These are phyloP conservation scores for Lymantria dispar DNA, from an alignment of 2,888 invertebrate genomes.

Conservation along the genomic window DNA sequence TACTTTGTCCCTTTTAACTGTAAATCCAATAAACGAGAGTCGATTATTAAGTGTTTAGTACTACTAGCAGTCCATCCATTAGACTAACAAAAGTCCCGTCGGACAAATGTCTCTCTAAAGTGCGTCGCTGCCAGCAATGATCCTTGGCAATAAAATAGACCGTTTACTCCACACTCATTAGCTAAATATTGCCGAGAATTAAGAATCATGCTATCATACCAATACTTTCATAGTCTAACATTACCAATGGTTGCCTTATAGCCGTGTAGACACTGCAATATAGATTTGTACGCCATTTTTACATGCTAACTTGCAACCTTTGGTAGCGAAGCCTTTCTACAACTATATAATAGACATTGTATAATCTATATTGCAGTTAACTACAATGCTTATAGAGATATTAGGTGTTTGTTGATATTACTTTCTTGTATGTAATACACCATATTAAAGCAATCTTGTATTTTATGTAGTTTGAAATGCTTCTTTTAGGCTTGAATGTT, in stretches of 20 bases:
- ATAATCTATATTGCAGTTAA: slow-evolving; percentile 23
- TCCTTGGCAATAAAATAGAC: background rate
- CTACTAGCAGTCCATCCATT: no score
- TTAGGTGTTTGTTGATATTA: slow-evolving; percentile 27
- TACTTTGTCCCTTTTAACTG: no score
- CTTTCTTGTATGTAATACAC: slow-evolving; percentile 28
- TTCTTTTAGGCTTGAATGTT: slow-evolving; percentile 7
- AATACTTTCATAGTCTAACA: slow-evolving; percentile 48
- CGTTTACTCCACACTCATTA: slow-evolving; percentile 16
- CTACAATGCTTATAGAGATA: slow-evolving; percentile 30
- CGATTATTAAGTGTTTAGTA: no score
- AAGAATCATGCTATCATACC: slow-evolving; percentile 48
- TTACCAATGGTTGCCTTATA: slow-evolving; percentile 73
- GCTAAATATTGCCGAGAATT: slow-evolving; percentile 33
- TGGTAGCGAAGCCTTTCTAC: background rate
- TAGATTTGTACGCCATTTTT: slow-evolving; percentile 9
- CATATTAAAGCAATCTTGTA: slow-evolving; percentile 8
- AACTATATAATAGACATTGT: background rate
- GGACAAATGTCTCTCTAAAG: no score
- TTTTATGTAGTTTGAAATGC: slow-evolving; percentile 9
- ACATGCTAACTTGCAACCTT: background rate
- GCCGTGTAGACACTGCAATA: slow-evolving; percentile 34
- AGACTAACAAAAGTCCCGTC: no score
- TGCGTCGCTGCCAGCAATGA: no score
- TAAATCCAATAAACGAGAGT: no score